Evolutionary conservation across 2,797 vertebrate species (phyloP).

Genomic region (Bradypus variegatus): DNA sequence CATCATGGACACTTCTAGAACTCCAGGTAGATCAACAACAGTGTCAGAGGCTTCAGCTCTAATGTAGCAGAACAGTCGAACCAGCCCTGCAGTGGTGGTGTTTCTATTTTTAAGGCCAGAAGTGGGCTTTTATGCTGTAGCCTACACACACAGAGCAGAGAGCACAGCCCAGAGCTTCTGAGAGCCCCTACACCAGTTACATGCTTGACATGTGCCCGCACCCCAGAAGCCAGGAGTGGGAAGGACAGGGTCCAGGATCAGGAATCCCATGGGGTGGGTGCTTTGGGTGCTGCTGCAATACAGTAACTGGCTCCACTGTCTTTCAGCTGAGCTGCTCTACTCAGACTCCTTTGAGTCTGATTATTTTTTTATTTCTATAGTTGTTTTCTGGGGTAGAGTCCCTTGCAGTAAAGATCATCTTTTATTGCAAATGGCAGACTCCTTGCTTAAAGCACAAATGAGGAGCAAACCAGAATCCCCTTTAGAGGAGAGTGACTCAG

Average conservation of each 20-base stretch:
- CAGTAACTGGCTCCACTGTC: not conserved
- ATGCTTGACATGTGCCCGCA: not conserved
- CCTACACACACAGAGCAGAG: not conserved
- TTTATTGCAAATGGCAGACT: not conserved
- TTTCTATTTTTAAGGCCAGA: not conserved
- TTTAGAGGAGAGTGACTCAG: not conserved
- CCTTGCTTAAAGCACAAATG: conserved; percentile 9
- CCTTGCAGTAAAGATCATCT: not conserved
- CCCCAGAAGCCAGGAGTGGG: not conserved
- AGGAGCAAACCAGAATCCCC: not conserved
- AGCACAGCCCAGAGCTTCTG: rapidly evolving
- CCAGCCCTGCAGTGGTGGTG: rapidly evolving
- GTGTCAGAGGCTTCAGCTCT: not conserved
- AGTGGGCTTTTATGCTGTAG: not conserved
- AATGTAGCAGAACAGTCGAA: not conserved
- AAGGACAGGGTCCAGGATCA: not conserved
- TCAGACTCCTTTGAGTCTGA: not conserved
- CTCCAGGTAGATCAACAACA: not conserved
- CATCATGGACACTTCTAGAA: not conserved
- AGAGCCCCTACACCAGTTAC: rapidly evolving
- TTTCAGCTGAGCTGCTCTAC: not conserved
- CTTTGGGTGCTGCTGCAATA: not conserved
- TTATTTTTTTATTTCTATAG: not conserved
- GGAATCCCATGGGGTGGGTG: not conserved
- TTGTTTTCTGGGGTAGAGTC: not conserved